A percentile compares a stretch with the other conserved stretches of the same genome.
These are phyloP conservation scores for Coelopa frigida DNA, from an alignment of 1,140 invertebrate species.

Conservation along the genomic window DNA sequence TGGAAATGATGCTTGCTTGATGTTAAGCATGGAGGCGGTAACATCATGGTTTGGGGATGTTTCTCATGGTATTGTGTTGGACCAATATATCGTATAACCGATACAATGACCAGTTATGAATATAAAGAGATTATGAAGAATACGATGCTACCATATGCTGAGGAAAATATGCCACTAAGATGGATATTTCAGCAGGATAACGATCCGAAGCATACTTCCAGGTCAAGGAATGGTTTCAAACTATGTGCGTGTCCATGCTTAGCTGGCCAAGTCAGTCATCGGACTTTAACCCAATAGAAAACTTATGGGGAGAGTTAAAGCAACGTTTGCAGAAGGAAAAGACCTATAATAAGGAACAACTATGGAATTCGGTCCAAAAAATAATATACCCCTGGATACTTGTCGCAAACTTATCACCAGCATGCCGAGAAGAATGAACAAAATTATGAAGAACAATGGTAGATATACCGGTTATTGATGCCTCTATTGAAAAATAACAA, in stretches of 20 bases:
- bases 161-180: slow-evolving; percentile 19
- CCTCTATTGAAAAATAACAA: too few species aligned
- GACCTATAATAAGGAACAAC: too few species aligned
- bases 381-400: too few species aligned
- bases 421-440: too few species aligned
- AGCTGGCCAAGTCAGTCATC: not conserved
- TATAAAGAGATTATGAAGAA: slow-evolving; percentile 1
- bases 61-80: slow-evolving; percentile 3
- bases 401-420: too few species aligned
- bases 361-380: too few species aligned
- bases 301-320: not conserved
- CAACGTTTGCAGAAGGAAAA: not conserved
- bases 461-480: too few species aligned
- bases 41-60: slow-evolving; percentile 2
- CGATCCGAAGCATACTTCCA: slow-evolving; percentile 24
- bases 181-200: slow-evolving; percentile 35
- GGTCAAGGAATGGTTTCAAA: slow-evolving; percentile 18
- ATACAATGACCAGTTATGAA: not conserved
- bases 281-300: slow-evolving; percentile 7
- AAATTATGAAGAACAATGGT: too few species aligned
- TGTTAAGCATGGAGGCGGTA: too few species aligned
- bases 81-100: not conserved
- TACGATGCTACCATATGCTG: slow-evolving; percentile 3
- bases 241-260: not conserved
- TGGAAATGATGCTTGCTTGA: too few species aligned